Percentiles rank a stretch among this genome's conserved stretches.
Conservation (phyloP, 1,140 invertebrate genomes). For the Ips nitidus region DNA sequence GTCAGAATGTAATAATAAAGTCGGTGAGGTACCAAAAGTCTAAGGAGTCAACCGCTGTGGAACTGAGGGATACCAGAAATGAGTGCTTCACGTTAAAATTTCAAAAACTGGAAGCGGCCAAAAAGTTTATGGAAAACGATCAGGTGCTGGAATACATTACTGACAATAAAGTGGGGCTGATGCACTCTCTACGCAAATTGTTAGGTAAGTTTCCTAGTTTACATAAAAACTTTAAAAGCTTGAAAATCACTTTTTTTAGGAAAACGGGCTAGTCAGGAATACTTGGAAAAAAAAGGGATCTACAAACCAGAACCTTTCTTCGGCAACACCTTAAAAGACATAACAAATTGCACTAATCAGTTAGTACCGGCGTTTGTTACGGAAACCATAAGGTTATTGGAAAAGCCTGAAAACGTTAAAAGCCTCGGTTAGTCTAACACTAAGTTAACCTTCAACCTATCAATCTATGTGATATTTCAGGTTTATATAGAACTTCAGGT, state of each 20-base stretch:
- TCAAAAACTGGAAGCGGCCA: constrained; percentile 28
- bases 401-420: constrained; percentile 45
- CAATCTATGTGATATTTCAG: constrained; percentile 9
- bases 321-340: constrained; percentile 44
- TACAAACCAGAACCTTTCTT: constrained; percentile 48
- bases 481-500: constrained; percentile 46
- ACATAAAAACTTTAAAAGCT: not conserved
- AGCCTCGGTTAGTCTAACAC: constrained; percentile 30
- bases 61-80: constrained; percentile 32
- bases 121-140: constrained; percentile 37
- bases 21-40: constrained; percentile 24
- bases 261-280: constrained; percentile 36
- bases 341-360: constrained; percentile 10
- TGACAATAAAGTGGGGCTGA: constrained; percentile 30
- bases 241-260: constrained; percentile 8
- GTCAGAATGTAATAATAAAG: constrained; percentile 26
- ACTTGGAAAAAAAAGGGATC: constrained; percentile 42
- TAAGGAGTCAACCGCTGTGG: constrained; percentile 32
- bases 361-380: constrained; percentile 43
- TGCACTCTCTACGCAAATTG: constrained; percentile 30
- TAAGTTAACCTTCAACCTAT: constrained; percentile 27
- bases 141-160: constrained; percentile 25
- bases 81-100: constrained; percentile 26
- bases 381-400: constrained; percentile 42
- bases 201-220: constrained; percentile 22